Evolutionary conservation across 1,140 invertebrate species (phyloP).

Genomic region (Aphaenogaster ashmeadi): DNA sequence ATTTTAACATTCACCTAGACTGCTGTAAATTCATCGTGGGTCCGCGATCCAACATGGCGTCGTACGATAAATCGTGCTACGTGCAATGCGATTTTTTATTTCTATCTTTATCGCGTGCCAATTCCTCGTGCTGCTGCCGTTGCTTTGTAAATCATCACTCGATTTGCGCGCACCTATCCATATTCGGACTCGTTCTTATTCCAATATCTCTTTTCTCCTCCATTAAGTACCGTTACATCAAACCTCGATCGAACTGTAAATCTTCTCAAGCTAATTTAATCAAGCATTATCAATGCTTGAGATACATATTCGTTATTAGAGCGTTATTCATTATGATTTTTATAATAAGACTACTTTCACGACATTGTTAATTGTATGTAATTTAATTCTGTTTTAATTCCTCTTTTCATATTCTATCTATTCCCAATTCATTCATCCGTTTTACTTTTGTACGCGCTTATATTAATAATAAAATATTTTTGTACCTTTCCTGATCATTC

Average conservation of each 20-base stretch:
- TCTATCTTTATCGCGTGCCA: slow-evolving; percentile 52
- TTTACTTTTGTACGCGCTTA: not conserved
- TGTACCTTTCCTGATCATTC: not conserved
- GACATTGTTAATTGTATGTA: not conserved
- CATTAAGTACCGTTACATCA: slow-evolving; percentile 18
- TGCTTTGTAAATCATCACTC: slow-evolving; percentile 59
- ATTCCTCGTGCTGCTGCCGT: slow-evolving; percentile 18
- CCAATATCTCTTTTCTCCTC: slow-evolving; percentile 13
- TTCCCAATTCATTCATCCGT: not conserved
- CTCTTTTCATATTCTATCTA: not conserved
- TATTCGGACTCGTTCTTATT: slow-evolving; percentile 31
- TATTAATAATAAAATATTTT: not conserved
- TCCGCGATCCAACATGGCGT: slow-evolving; percentile 25
- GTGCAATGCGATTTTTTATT: slow-evolving; percentile 30
- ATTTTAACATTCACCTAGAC: slow-evolving; percentile 52
- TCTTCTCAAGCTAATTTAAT: slow-evolving; percentile 1
- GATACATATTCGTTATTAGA: not conserved
- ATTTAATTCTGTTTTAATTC: not conserved
- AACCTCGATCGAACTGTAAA: not conserved
- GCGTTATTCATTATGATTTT: not conserved
- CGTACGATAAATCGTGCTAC: slow-evolving; percentile 46
- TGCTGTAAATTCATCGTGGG: slow-evolving; percentile 24
- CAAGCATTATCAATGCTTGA: not conserved
- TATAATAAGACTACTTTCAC: not conserved
- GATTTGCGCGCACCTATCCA: slow-evolving; percentile 16